Percentiles rank a stretch among this genome's conserved stretches.
These are phyloP conservation scores for Chromis chromis DNA, from an alignment of 2,797 vertebrate genomes.

Conservation along the genomic window DNA sequence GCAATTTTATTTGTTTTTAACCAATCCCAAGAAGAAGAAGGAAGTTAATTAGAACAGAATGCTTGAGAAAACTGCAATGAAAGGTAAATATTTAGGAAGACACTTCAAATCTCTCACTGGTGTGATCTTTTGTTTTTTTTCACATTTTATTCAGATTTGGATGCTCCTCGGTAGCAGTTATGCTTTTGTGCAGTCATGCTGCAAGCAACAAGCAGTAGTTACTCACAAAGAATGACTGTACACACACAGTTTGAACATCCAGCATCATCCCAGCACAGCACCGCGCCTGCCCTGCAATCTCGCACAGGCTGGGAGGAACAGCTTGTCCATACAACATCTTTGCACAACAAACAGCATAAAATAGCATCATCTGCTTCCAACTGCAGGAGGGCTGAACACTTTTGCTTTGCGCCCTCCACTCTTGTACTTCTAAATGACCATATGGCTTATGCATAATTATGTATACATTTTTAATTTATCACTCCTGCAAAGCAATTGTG, in stretches of 20 bases:
- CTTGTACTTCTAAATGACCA: conserved; percentile 57
- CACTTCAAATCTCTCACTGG: background rate
- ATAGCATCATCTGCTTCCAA: conserved; percentile 45
- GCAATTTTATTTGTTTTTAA: too few relatives aligned
- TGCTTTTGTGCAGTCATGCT: background rate
- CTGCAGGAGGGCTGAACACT: conserved; percentile 42
- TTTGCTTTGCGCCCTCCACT: conserved; percentile 33
- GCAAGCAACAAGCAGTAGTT: conserved; percentile 4
- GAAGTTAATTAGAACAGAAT: background rate
- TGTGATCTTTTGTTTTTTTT: background rate
- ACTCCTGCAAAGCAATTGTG: conserved; percentile 32
- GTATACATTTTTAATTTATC: conserved; percentile 50
- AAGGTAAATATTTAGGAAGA: background rate
- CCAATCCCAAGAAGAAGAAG: background rate
- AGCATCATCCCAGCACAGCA: conserved; percentile 28
- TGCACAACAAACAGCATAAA: conserved; percentile 58
- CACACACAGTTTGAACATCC: conserved; percentile 21
- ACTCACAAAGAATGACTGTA: background rate
- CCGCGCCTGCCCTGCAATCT: conserved; percentile 22
- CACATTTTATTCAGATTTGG: background rate
- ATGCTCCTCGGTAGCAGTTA: background rate
- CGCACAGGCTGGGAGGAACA: conserved; percentile 51
- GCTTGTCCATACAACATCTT: conserved; percentile 48
- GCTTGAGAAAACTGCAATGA: background rate
- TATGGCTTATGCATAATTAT: conserved; percentile 62